Evolutionary conservation across 2,888 invertebrate genomes (phyloP), one percentile per base, ranked within the genome.

Genomic region (Tetropium fuscum): DNA sequence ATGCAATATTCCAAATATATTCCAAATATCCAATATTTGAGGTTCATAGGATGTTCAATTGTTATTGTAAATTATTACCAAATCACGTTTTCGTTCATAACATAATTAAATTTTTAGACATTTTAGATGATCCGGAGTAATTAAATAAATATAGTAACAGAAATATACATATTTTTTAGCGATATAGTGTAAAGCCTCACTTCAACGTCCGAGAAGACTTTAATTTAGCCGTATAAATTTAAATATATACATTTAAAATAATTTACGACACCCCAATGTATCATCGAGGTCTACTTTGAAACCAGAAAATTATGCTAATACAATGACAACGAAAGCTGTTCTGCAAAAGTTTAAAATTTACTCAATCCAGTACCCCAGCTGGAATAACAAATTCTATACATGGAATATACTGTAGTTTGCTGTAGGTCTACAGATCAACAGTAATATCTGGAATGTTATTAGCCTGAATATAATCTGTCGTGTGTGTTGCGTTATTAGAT

Each of bases 231-330:
- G 63, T 58, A 63, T 60, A 63, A 63, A 63, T 63, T 63, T 63
- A 49, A 63, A 63, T 63, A 60, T 16, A 63, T 60, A 47, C 60
- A 63, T 63, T 60, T 51, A 56, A 55, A 63, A 58, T 47, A 51
- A 58, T 62, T 58, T 58, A 62, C 44, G 51, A 36, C 51, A 47
- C 49, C 58, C 47, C 11, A 32, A 18, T 27, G 51, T 58, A 53
- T 58, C 40, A 44, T 48, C 34, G 49, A 48, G 54, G 62, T 51
- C 48, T 51, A 54, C 48, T 56, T 58, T 16, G 30, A 25, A 45
- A 48, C 60, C 45, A 40, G 51, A 55, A 53, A 60, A 60, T 58
- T 60, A 63, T 63, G 60, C 53, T 60, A 63, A 63, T 60, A 36
- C 54, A 47, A 62, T 48, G 63, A 56, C 49, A 47, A 58, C 58